These are phyloP conservation scores for Plagiodera versicolora DNA, from an alignment of 2,888 invertebrate genomes.

Conservation along the genomic window DNA sequence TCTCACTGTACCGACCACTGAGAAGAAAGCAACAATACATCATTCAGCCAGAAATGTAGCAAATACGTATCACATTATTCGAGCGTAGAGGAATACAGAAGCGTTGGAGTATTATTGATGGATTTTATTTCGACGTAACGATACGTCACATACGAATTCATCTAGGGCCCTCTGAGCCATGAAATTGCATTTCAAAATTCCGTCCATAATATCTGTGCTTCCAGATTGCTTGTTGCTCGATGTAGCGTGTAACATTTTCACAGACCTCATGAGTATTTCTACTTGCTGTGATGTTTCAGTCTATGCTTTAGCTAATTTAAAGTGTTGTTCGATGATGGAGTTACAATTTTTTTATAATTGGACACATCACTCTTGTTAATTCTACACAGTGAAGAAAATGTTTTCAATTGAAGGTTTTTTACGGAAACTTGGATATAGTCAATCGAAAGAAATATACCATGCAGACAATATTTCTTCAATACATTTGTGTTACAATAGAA, in stretches of 20 bases:
- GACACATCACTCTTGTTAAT: too few species aligned
- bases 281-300: background rate
- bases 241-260: conserved; percentile 17
- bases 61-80: background rate
- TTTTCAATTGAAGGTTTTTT: too few species aligned
- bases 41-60: background rate
- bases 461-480: too few species aligned
- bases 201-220: conserved; percentile 21
- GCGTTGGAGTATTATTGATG: conserved; percentile 35
- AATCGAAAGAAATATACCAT: too few species aligned
- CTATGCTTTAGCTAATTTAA: too few species aligned
- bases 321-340: background rate
- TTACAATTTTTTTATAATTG: too few species aligned
- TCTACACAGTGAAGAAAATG: too few species aligned
- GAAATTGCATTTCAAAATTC: conserved; percentile 32
- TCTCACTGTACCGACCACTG: too few species aligned
- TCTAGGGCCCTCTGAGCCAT: conserved; percentile 21
- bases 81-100: conserved; percentile 22
- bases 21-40: background rate
- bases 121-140: conserved; percentile 19
- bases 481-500: too few species aligned
- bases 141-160: conserved; percentile 31
- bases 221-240: conserved; percentile 24
- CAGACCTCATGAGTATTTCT: conserved; percentile 26
- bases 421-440: too few species aligned